phyloP scores from a whole-genome alignment of 1,140 invertebrate species.

The Papilio xuthus region DNA sequence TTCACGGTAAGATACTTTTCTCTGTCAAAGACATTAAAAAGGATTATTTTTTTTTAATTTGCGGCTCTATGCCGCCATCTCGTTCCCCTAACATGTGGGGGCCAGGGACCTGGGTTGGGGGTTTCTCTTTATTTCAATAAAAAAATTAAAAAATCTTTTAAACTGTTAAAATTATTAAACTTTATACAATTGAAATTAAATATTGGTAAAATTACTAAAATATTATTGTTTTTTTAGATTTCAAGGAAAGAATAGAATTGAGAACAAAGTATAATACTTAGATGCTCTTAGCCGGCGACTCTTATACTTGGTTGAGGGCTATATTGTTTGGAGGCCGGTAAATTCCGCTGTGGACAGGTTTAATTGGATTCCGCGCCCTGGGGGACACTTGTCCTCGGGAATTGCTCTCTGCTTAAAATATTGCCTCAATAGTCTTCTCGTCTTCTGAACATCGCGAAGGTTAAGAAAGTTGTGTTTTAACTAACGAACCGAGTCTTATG shows the following conservation, averaged over 20 bases:
- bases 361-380: constrained; percentile 15
- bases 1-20: too few species aligned
- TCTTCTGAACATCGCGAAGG: not conserved
- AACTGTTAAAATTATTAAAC: too few species aligned
- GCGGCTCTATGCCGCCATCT: too few species aligned
- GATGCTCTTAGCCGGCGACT: not conserved
- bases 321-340: not conserved
- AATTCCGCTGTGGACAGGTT: constrained; percentile 13
- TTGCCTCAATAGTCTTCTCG: constrained; percentile 20
- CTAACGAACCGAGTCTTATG: not conserved
- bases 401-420: constrained; percentile 24
- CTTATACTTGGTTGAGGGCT: not conserved
- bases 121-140: too few species aligned
- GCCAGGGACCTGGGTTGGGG: too few species aligned
- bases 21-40: too few species aligned
- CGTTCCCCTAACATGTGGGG: too few species aligned
- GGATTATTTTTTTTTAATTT: too few species aligned
- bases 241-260: not conserved
- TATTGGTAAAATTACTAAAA: too few species aligned
- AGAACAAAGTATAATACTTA: constrained; percentile 3
- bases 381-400: constrained; percentile 22
- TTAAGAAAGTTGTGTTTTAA: constrained; percentile 3
- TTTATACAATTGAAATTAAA: too few species aligned
- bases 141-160: too few species aligned
- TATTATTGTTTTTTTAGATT: not conserved